Evolutionary conservation across 2,113 vertebrate genomes (phyloP), one percentile per base, ranked within the genome.

Genomic region (Cardinalis cardinalis): DNA sequence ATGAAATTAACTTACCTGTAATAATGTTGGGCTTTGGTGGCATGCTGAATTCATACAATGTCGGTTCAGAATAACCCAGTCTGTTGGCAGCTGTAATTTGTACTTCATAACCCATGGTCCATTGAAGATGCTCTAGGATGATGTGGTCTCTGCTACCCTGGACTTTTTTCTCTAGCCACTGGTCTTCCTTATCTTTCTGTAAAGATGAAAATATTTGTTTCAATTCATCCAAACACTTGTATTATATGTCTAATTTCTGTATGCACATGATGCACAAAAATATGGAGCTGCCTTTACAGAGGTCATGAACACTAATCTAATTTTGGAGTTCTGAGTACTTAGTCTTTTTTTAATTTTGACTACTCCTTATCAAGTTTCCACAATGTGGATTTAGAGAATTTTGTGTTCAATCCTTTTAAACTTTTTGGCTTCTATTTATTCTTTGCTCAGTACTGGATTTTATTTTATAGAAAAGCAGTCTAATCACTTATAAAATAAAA

Each of bases 1-100:
- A 25, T 46, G 26, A 65, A 78, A 88, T 74, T 32, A 94, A 58
- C 98, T 96, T 98, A 99, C 99, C 99, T 98, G 99, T 99, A 88
- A 99, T 99, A 90, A 98, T 98, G 93, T 99, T 99, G 18, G 99
- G 99, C 75, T 99, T 99, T 95, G 99, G 98, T 20, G 99, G 99
- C 99, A 99, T 99, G 96, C 97, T 99, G 97, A 99, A 99, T 93
- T 99, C 99, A 88, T 99, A 99, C 86, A 99, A 97, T 59, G 99
- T 99, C 29, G 99, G 99, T 90, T 99, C 99, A 28, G 99, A 99
- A 92, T 98, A 98, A 86, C 99, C 99, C 93, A 99, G 97, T 92
- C 99, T 98, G 79, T 99, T 99, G 65, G 98, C 98, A 43, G 99
- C 99, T 59, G 99, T 99, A 92, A 99, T 99, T 94, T 99, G 99